Evolutionary conservation across 2,797 vertebrate genomes (phyloP).

Genomic region (Scarus forsteni): DNA sequence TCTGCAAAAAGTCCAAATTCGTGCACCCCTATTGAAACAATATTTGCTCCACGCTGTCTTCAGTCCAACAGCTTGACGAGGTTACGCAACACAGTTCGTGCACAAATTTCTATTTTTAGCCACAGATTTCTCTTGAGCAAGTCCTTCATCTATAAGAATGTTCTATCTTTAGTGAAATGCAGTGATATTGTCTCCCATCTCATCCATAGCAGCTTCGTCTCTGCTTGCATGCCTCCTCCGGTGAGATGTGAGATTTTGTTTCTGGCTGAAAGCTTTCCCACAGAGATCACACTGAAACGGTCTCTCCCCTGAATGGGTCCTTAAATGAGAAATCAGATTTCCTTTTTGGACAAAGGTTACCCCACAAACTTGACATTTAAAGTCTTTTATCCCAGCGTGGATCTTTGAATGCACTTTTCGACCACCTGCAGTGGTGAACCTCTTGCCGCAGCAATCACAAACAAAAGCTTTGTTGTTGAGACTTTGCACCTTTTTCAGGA

Average conservation of each 20-base stretch:
- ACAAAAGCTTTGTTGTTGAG: neutral
- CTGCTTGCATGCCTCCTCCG: neutral
- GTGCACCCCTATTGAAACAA: no score
- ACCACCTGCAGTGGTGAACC: neutral
- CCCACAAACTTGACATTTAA: slow-evolving; percentile 18
- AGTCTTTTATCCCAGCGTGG: slow-evolving; percentile 4
- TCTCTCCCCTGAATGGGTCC: slow-evolving; percentile 16
- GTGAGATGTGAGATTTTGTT: neutral
- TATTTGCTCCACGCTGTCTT: no score
- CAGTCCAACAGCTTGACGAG: no score
- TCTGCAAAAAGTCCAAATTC: no score
- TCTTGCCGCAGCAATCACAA: slow-evolving; percentile 15
- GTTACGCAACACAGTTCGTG: no score
- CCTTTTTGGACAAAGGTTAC: slow-evolving; percentile 8
- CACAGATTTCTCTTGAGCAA: no score
- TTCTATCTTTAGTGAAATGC: neutral
- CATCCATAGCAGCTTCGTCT: neutral
- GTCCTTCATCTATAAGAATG: no score
- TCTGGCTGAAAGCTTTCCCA: neutral
- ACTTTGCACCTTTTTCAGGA: slow-evolving; percentile 5
- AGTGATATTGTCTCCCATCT: neutral
- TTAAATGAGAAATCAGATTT: slow-evolving; percentile 6
- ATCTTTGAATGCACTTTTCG: slow-evolving; percentile 3
- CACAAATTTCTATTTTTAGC: no score
- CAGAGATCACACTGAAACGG: neutral